Percentiles rank a stretch among this genome's conserved stretches.
Conservation (phyloP, 2,113 vertebrate genomes). For the Carlito syrichta region DNA sequence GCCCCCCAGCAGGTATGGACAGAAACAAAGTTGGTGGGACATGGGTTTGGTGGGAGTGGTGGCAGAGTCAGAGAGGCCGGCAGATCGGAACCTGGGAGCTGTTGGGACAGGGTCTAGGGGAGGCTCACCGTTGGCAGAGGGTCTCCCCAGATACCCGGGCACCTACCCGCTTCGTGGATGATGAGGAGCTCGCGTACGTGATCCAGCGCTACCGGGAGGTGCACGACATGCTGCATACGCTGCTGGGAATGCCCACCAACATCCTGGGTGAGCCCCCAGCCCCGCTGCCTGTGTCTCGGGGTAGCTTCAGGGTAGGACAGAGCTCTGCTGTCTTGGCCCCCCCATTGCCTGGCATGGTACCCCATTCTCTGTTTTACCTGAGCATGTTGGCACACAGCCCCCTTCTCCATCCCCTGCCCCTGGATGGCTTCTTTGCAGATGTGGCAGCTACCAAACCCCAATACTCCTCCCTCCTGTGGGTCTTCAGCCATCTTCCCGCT, state of each 20-base stretch:
- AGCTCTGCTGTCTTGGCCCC: neutral
- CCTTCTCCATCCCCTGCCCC: neutral
- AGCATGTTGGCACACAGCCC: neutral
- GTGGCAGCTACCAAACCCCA: no score
- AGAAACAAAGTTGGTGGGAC: neutral
- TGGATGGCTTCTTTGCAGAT: neutral
- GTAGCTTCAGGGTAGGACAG: neutral
- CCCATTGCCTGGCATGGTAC: neutral
- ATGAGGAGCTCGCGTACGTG: conserved; percentile 94
- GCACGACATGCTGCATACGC: conserved; percentile 94
- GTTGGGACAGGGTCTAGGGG: neutral
- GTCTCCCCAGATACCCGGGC: conserved; percentile 95
- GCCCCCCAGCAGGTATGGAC: neutral
- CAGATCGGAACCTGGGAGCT: neutral
- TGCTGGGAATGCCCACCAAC: conserved; percentile 96
- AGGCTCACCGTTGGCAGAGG: conserved; percentile 74
- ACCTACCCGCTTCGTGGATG: conserved; percentile 92
- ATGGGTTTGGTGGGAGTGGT: neutral
- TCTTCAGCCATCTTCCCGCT: neutral
- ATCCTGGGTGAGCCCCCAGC: conserved; percentile 89
- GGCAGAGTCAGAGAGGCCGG: neutral
- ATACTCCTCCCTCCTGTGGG: neutral
- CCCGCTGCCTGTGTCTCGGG: neutral
- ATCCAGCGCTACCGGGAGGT: conserved; percentile 96
- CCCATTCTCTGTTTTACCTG: neutral